A percentile compares a stretch with the other conserved stretches of the same genome.
These are phyloP conservation scores for Agrilus biguttatus DNA, from an alignment of 2,888 invertebrate species.

Conservation along the genomic window DNA sequence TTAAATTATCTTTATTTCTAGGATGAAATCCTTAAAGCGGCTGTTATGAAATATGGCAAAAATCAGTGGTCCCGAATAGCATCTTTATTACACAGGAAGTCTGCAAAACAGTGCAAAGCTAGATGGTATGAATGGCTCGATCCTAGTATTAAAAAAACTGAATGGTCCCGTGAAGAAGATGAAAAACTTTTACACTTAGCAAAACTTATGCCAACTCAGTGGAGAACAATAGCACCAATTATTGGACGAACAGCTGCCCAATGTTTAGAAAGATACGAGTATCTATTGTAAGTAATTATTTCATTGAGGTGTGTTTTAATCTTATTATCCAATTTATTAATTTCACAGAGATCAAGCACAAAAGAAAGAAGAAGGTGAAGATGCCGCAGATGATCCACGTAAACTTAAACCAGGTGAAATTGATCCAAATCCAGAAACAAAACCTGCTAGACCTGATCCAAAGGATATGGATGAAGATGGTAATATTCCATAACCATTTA, in stretches of 20 bases:
- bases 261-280: conserved; percentile 95
- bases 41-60: conserved; percentile 99
- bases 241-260: conserved; percentile 98
- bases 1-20: conserved; percentile 29
- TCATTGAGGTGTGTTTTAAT: neutral
- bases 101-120: conserved; percentile 98
- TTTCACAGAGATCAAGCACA: conserved; percentile 88
- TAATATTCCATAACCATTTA: conserved; percentile 22
- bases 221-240: conserved; percentile 98
- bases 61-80: conserved; percentile 99
- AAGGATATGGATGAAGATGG: conserved; percentile 99
- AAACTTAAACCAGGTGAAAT: conserved; percentile 98
- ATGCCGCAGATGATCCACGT: conserved; percentile 83
- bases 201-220: conserved; percentile 98
- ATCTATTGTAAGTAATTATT: conserved; percentile 58
- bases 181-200: conserved; percentile 95
- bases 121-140: conserved; percentile 99
- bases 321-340: conserved; percentile 3
- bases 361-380: conserved; percentile 89
- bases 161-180: conserved; percentile 99
- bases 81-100: conserved; percentile 91
- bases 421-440: conserved; percentile 99
- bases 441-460: conserved; percentile 97
- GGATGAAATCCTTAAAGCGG: conserved; percentile 99
- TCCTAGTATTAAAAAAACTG: conserved; percentile 98